Percentiles rank a stretch among this genome's conserved stretches.
These are phyloP conservation scores for Deroptyus accipitrinus DNA, from an alignment of 2,113 vertebrate genomes.

Conservation along the genomic window DNA sequence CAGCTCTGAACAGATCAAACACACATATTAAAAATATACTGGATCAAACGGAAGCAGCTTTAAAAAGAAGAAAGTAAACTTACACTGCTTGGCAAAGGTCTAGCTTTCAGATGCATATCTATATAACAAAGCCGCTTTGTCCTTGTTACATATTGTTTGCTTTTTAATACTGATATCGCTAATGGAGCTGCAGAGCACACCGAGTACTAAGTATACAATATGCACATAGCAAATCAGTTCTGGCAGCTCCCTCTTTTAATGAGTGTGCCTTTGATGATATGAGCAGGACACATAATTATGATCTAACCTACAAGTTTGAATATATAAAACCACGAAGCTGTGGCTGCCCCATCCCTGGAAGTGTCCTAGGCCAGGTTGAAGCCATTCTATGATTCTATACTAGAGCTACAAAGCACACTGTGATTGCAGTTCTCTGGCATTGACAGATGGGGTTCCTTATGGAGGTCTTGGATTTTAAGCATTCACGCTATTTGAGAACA, in stretches of 20 bases:
- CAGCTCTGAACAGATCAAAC: not conserved
- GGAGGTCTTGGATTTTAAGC: not conserved
- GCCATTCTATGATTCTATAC: not conserved
- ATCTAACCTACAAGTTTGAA: not conserved
- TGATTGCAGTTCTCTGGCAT: not conserved
- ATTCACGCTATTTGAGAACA: not conserved
- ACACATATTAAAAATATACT: not conserved
- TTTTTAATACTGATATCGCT: not conserved
- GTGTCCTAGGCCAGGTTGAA: not conserved
- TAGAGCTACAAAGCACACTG: not conserved
- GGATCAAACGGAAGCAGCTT: not conserved
- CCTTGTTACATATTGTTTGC: slow-evolving; percentile 29
- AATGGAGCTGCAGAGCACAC: not conserved
- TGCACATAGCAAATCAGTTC: not conserved
- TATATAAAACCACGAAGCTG: not conserved
- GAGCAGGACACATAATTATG: not conserved
- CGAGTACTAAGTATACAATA: not conserved
- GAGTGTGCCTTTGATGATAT: not conserved
- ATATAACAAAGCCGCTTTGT: slow-evolving; percentile 5
- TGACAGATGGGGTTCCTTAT: fast-evolving
- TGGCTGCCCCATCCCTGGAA: not conserved
- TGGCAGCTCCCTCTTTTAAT: not conserved
- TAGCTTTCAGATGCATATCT: not conserved
- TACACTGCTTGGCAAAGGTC: not conserved
- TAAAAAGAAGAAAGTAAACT: not conserved